A percentile compares a stretch with the other conserved stretches of the same genome.
Evolutionary conservation across 2,888 invertebrate genomes (phyloP).

Genomic region (Thyatira batis): DNA sequence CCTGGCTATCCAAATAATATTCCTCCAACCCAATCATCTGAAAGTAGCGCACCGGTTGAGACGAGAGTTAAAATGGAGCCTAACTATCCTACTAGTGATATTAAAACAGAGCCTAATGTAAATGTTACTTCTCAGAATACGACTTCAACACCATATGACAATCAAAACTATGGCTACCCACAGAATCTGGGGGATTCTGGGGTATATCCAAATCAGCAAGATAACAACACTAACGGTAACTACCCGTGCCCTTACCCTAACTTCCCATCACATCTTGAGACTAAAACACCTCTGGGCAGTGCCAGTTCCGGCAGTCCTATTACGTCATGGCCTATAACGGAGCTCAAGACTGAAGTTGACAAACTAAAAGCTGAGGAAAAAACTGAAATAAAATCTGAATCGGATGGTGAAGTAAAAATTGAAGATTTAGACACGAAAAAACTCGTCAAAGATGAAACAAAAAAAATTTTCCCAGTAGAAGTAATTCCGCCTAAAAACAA

Average conservation of each 20-base stretch:
- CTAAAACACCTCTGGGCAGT: constrained; percentile 68
- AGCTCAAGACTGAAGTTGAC: constrained; percentile 71
- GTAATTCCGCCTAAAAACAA: constrained; percentile 36
- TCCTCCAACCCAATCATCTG: constrained; percentile 41
- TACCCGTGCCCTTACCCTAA: constrained; percentile 57
- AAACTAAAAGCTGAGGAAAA: constrained; percentile 74
- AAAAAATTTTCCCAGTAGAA: constrained; percentile 36
- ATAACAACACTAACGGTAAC: constrained; percentile 44
- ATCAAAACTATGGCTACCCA: constrained; percentile 56
- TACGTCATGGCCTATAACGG: constrained; percentile 71
- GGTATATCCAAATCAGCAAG: constrained; percentile 48
- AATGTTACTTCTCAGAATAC: constrained; percentile 32
- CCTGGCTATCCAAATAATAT: constrained; percentile 56
- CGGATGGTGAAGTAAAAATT: constrained; percentile 78
- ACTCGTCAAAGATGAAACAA: constrained; percentile 70
- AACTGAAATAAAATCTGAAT: constrained; percentile 75
- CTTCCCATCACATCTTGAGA: constrained; percentile 61
- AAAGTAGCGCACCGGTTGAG: constrained; percentile 30
- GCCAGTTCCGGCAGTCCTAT: constrained; percentile 66
- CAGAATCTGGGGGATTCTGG: constrained; percentile 44
- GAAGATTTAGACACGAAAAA: constrained; percentile 77
- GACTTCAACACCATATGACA: constrained; percentile 40
- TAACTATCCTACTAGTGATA: constrained; percentile 42
- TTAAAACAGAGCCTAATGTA: constrained; percentile 50
- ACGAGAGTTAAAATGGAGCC: constrained; percentile 42